Conservation (phyloP, 2,113 vertebrate genomes). For the Isurus oxyrinchus region DNA sequence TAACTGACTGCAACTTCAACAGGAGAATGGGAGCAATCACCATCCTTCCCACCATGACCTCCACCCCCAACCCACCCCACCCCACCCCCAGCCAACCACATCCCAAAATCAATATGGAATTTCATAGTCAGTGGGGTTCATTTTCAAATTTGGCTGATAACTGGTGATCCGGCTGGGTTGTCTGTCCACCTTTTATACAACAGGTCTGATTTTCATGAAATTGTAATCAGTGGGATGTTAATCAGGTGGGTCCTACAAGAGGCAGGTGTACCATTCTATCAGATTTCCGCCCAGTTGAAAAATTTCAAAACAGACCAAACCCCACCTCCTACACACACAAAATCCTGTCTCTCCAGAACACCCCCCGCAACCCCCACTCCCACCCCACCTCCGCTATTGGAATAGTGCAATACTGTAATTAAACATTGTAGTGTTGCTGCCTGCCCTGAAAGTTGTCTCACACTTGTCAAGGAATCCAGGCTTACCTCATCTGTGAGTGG, state of each 20-base stretch:
- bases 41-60: too few species aligned
- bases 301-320: neutral
- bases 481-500: too few species aligned
- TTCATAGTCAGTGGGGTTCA: neutral
- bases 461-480: too few species aligned
- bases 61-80: too few species aligned
- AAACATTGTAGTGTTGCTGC: neutral
- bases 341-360: too few species aligned
- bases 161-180: neutral
- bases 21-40: neutral
- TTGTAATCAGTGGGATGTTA: neutral
- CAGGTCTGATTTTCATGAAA: neutral
- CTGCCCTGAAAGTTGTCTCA: neutral
- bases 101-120: neutral
- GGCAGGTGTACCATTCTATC: neutral
- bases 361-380: too few species aligned
- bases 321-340: too few species aligned
- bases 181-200: neutral
- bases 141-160: neutral
- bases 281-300: neutral
- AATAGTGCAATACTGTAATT: neutral
- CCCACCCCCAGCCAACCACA: too few species aligned
- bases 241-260: neutral
- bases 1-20: neutral
- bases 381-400: neutral